phyloP scores from a whole-genome alignment of 2,113 vertebrate genomes.

The Syngnathus scovelli region DNA sequence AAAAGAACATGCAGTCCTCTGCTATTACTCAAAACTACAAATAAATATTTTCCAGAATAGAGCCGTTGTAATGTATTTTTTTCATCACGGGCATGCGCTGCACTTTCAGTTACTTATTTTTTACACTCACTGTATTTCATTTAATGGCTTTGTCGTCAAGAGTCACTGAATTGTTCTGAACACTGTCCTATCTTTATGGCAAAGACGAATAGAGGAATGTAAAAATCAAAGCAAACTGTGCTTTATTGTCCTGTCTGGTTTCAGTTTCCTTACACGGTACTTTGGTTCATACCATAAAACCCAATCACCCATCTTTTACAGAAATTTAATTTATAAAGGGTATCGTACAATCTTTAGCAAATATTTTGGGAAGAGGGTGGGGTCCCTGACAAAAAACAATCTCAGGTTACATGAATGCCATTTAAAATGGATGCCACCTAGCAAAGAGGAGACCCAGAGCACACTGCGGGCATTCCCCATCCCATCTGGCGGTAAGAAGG shows the following conservation, averaged over 20 bases:
- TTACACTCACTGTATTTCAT: no score
- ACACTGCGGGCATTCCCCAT: neutral
- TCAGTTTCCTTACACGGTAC: neutral
- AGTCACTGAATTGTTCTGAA: conserved; percentile 14
- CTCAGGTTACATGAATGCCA: neutral
- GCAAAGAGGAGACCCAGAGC: neutral
- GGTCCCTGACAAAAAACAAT: neutral
- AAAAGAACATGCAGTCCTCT: neutral
- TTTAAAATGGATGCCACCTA: neutral
- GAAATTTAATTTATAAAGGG: neutral
- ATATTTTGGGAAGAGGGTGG: no score
- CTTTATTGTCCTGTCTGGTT: conserved; percentile 7
- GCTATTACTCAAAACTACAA: neutral
- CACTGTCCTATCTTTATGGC: neutral
- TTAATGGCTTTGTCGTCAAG: neutral
- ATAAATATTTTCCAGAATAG: neutral
- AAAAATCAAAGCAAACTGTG: no score
- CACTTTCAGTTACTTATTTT: no score
- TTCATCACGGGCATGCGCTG: no score
- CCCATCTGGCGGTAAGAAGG: neutral
- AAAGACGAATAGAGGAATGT: neutral
- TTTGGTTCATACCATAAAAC: neutral
- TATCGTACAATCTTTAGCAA: neutral
- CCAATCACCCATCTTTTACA: neutral
- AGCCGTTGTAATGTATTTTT: no score